Conservation (phyloP, 1,140 invertebrate species). For the Chelonus insularis region DNA sequence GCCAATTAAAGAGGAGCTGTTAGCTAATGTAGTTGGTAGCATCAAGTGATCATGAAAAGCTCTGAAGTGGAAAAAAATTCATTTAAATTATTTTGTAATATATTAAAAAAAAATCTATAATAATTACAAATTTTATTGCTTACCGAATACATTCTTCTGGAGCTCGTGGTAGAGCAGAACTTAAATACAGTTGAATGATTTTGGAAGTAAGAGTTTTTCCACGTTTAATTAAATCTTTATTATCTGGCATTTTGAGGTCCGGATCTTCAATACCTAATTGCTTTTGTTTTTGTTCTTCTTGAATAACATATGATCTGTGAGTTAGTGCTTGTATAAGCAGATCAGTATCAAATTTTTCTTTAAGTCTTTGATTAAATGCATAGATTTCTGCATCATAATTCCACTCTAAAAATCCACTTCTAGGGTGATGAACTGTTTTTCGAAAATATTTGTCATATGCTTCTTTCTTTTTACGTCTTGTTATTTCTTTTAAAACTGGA, state of each 20-base stretch:
- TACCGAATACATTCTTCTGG: slow-evolving; percentile 72
- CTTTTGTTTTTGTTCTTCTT: slow-evolving; percentile 68
- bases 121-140: slow-evolving; percentile 31
- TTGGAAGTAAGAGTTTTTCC: slow-evolving; percentile 67
- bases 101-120: not conserved
- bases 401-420: slow-evolving; percentile 77
- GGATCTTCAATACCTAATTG: slow-evolving; percentile 70
- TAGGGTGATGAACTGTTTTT: slow-evolving; percentile 48
- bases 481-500: slow-evolving; percentile 60
- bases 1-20: slow-evolving; percentile 75
- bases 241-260: slow-evolving; percentile 67
- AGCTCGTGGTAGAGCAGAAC: slow-evolving; percentile 69
- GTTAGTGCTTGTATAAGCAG: slow-evolving; percentile 78
- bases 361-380: slow-evolving; percentile 82
- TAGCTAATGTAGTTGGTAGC: slow-evolving; percentile 67
- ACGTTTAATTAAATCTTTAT: slow-evolving; percentile 67
- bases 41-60: slow-evolving; percentile 69
- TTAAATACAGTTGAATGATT: slow-evolving; percentile 65
- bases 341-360: slow-evolving; percentile 78
- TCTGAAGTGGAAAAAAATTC: slow-evolving; percentile 48
- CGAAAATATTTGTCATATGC: slow-evolving; percentile 22
- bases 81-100: slow-evolving; percentile 15
- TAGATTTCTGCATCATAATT: slow-evolving; percentile 87
- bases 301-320: slow-evolving; percentile 76
- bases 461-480: slow-evolving; percentile 47